Evolutionary conservation across 2,888 invertebrate species (phyloP).

Genomic region (Osmoderma eremita): DNA sequence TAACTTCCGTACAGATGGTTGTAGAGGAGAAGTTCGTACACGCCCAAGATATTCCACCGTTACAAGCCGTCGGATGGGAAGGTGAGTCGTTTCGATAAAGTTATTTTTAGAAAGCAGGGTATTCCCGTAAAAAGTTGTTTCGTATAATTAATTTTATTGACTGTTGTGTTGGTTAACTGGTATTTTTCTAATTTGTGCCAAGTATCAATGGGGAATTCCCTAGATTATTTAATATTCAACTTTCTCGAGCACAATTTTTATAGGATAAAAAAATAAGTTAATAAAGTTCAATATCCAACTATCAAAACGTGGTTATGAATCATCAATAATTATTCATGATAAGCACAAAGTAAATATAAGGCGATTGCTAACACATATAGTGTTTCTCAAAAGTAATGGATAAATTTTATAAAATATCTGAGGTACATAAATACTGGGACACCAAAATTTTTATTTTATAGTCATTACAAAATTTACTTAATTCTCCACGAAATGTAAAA

Average conservation of each 20-base stretch:
- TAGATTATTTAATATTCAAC: too few relatives aligned
- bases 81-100: slow-evolving; percentile 63
- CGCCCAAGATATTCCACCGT: slow-evolving; percentile 84
- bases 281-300: slow-evolving; percentile 10
- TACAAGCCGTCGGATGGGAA: slow-evolving; percentile 95
- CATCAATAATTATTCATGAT: slow-evolving; percentile 1
- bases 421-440: too few relatives aligned
- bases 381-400: not conserved
- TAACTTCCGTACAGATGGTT: slow-evolving; percentile 92
- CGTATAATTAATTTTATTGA: too few relatives aligned
- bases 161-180: too few relatives aligned
- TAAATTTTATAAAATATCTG: not conserved
- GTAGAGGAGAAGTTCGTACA: slow-evolving; percentile 92
- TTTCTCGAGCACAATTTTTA: too few relatives aligned
- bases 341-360: not conserved
- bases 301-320: slow-evolving; percentile 16
- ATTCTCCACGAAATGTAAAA: too few relatives aligned
- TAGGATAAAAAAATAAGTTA: too few relatives aligned
- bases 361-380: not conserved
- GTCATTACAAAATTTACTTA: too few relatives aligned
- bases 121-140: too few relatives aligned
- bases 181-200: too few relatives aligned
- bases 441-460: too few relatives aligned
- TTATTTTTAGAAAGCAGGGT: not conserved
- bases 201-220: too few relatives aligned